A percentile compares a stretch with the other conserved stretches of the same genome.
Conservation (phyloP, 2,113 vertebrate species). For the Empidonax alnorum region DNA sequence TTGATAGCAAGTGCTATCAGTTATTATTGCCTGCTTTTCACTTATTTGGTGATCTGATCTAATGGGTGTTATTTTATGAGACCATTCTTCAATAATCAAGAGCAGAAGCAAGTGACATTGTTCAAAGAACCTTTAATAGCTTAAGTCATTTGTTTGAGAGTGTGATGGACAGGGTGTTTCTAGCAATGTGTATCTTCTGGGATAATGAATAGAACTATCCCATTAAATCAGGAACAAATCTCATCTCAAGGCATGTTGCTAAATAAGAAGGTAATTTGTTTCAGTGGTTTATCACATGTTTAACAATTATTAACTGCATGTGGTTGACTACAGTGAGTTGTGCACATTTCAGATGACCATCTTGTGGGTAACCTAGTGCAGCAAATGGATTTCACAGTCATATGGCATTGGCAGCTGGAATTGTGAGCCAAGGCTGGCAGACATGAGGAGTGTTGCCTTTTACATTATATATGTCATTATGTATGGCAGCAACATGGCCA, state of each 20-base stretch:
- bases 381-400: constrained; percentile 23
- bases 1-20: background rate
- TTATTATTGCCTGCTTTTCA: background rate
- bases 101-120: background rate
- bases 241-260: constrained; percentile 18
- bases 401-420: background rate
- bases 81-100: background rate
- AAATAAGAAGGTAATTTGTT: constrained; percentile 46
- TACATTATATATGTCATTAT: background rate
- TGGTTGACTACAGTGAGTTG: background rate
- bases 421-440: background rate
- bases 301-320: constrained; percentile 16
- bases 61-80: background rate
- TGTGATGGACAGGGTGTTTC: background rate
- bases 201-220: constrained; percentile 1
- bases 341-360: background rate
- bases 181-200: background rate
- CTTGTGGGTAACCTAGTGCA: background rate
- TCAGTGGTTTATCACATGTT: constrained; percentile 43
- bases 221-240: constrained; percentile 41
- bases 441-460: background rate
- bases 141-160: constrained; percentile 6
- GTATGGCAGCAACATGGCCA: background rate
- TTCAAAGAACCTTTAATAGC: background rate
- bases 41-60: background rate